Conservation (phyloP, 2,113 vertebrate species). For the Heterocephalus glaber region DNA sequence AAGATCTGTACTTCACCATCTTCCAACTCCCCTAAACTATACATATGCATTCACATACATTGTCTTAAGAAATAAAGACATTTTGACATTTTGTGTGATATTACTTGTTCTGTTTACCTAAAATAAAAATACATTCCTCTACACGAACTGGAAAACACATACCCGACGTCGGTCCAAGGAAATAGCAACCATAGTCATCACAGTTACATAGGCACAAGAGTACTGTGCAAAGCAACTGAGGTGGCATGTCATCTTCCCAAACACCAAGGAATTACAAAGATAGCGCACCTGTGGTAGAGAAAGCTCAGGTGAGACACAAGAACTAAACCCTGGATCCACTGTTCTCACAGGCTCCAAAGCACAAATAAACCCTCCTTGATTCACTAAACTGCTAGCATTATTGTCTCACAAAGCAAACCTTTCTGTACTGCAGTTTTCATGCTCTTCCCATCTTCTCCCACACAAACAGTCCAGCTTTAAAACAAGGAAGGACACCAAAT, state of each 20-base stretch:
- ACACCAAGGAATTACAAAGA: conserved; percentile 89
- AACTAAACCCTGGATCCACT: background rate
- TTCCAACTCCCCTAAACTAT: background rate
- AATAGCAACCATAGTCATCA: conserved; percentile 87
- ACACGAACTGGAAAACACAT: conserved; percentile 35
- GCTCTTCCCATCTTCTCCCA: background rate
- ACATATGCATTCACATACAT: background rate
- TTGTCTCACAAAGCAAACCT: background rate
- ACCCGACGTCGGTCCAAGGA: conserved; percentile 88
- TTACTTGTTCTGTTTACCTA: background rate
- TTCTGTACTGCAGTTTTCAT: background rate
- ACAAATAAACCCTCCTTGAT: background rate
- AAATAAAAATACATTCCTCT: background rate
- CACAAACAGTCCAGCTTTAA: background rate
- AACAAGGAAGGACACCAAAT: background rate
- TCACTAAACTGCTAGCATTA: background rate
- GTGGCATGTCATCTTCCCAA: conserved; percentile 89
- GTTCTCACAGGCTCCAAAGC: background rate
- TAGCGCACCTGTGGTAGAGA: conserved; percentile 84
- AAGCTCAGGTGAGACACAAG: background rate
- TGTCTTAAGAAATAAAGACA: background rate
- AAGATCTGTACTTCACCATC: background rate
- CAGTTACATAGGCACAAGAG: conserved; percentile 88
- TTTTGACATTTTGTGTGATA: background rate
- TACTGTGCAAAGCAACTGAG: conserved; percentile 89